Evolutionary conservation across 2,113 vertebrate genomes (phyloP).

Genomic region (Todiramphus saurophagus): DNA sequence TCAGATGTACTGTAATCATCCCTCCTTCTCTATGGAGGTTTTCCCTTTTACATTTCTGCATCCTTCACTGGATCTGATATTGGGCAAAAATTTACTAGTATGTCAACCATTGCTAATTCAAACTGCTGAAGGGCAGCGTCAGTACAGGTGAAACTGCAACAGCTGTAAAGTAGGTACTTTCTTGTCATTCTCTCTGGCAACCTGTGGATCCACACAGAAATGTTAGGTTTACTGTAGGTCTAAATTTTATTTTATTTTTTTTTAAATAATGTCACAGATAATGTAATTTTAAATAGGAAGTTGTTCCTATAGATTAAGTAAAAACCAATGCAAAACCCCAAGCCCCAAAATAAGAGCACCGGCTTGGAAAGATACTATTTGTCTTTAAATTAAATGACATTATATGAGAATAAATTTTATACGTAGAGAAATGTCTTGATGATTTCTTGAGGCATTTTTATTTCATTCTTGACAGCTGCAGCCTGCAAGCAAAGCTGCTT

Average conservation of each 20-base stretch:
- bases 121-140: not conserved
- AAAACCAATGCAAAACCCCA: not conserved
- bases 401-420: not conserved
- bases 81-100: not conserved
- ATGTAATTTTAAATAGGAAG: not conserved
- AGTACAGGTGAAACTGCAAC: not conserved
- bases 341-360: not conserved
- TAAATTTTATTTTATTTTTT: not conserved
- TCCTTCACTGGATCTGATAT: not conserved
- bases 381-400: not conserved
- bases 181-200: not conserved
- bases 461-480: not conserved
- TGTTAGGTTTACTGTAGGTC: not conserved
- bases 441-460: not conserved
- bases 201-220: not conserved
- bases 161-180: not conserved
- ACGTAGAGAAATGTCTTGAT: not conserved
- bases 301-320: not conserved
- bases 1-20: not conserved
- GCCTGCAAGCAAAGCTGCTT: not conserved
- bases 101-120: not conserved
- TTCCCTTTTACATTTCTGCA: not conserved
- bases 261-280: not conserved
- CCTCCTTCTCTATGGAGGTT: not conserved
- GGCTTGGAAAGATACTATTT: not conserved